phyloP scores from a whole-genome alignment of 2,113 vertebrate genomes.

The Drymodes brunneopygia region DNA sequence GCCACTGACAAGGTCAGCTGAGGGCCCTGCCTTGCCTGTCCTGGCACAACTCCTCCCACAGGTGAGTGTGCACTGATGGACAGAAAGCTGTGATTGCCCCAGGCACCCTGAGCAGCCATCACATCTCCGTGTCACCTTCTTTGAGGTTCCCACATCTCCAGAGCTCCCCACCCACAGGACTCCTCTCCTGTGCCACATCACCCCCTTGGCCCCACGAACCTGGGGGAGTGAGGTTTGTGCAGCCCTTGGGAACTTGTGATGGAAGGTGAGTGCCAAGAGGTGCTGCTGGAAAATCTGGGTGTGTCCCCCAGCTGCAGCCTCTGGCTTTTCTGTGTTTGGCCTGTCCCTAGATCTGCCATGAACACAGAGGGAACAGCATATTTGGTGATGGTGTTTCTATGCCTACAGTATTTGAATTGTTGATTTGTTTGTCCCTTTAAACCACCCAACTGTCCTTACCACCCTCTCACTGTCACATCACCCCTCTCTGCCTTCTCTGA shows the following conservation, averaged over 20 bases:
- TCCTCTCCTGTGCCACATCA: neutral
- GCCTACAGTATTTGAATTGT: neutral
- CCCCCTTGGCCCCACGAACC: neutral
- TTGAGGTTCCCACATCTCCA: neutral
- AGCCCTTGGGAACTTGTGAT: neutral
- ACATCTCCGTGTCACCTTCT: neutral
- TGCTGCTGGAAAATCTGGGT: neutral
- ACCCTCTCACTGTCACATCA: neutral
- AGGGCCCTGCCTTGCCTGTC: neutral
- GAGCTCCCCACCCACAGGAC: neutral
- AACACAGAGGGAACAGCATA: neutral
- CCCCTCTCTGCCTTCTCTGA: neutral
- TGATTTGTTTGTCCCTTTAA: neutral
- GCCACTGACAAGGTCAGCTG: no score
- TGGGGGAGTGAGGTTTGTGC: neutral
- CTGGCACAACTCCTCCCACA: neutral
- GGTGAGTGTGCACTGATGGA: accelerated
- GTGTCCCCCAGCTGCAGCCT: neutral
- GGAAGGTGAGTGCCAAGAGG: neutral
- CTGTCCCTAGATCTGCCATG: no score
- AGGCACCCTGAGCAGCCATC: neutral
- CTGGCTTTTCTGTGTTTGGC: neutral
- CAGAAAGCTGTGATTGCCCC: neutral
- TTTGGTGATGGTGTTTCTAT: neutral
- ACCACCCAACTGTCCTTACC: neutral